Evolutionary conservation across 2,888 invertebrate genomes (phyloP).

Genomic region (Leptinotarsa juncta): DNA sequence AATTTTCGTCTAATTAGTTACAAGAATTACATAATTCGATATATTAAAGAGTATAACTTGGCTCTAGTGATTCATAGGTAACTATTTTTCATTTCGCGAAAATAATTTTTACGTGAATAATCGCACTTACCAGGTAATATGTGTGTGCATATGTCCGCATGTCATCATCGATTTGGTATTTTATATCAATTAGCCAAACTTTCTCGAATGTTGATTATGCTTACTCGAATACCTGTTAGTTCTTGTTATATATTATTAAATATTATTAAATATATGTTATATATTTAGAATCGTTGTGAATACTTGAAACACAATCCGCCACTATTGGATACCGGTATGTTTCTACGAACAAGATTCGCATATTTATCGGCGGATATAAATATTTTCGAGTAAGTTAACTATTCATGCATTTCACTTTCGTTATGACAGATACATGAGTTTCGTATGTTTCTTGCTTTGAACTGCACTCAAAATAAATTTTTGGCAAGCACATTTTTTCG

Average conservation of each 20-base stretch:
- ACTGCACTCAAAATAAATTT: background rate
- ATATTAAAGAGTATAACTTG: too few relatives aligned
- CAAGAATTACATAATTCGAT: too few relatives aligned
- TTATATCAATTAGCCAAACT: background rate
- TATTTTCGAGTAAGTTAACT: background rate
- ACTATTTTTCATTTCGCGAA: background rate
- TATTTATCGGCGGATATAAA: background rate
- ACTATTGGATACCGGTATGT: too few relatives aligned
- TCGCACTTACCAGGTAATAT: background rate
- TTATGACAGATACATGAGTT: background rate
- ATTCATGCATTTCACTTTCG: conserved; percentile 17
- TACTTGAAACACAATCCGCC: background rate
- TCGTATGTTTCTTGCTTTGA: background rate
- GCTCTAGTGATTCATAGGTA: background rate
- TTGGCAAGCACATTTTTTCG: conserved; percentile 10
- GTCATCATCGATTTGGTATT: conserved; percentile 7
- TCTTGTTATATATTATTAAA: too few relatives aligned
- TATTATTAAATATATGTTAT: too few relatives aligned
- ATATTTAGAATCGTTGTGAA: background rate
- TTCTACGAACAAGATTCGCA: too few relatives aligned
- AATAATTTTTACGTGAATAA: background rate
- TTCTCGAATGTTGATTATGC: background rate
- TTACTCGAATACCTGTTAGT: background rate
- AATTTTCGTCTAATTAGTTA: too few relatives aligned
- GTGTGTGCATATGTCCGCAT: background rate